Evolutionary conservation across 2,797 vertebrate genomes (phyloP), one percentile per base, ranked within the genome.

Genomic region (Peromyscus nudipes): DNA sequence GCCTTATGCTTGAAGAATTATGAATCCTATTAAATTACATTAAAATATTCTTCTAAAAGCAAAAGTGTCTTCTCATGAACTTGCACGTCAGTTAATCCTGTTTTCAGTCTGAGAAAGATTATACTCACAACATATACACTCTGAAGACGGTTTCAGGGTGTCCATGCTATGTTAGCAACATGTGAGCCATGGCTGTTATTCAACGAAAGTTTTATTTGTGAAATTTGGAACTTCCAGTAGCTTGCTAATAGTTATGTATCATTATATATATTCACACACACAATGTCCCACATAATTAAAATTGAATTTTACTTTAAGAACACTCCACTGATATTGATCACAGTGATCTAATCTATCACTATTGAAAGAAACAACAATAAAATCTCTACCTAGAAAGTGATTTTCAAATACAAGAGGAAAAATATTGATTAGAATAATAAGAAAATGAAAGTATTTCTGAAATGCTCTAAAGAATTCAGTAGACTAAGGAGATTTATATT

Each of bases 401-500:
- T 94, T 95, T 96, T 95, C 21, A 97, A 97, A 81, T 64, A 80
- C 0, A 75, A 64, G 21, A 93, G 4, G 87, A 92, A 92, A 96
- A 96, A 49, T 91, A 97, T 67, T 71, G 62, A 93, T 96, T 92
- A 95, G 14, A 60, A 89, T 85, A 95, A 90, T 93, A 43, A 95
- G 65, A 94, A 96, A 97, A 92, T 89, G 37, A 96, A 95, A 95
- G 7, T 31, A 89, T 95, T 92, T 85, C 90, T 92, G 94, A 95
- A 93, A 31, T 69, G 34, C 65, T 95, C 55, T 92, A 80, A 96
- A 69, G 83, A 96, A 12, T 90, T 85, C 75, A 89, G 62, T 86
- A 82, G 79, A 96, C 43, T 92, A 86, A 94, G 37, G 90, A 91
- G 96, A 97, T 96, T 96, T 94, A 94, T 95, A 95, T 86, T 95